Conservation (phyloP, 2,888 invertebrate species). For the Gnatocerus cornutus region DNA sequence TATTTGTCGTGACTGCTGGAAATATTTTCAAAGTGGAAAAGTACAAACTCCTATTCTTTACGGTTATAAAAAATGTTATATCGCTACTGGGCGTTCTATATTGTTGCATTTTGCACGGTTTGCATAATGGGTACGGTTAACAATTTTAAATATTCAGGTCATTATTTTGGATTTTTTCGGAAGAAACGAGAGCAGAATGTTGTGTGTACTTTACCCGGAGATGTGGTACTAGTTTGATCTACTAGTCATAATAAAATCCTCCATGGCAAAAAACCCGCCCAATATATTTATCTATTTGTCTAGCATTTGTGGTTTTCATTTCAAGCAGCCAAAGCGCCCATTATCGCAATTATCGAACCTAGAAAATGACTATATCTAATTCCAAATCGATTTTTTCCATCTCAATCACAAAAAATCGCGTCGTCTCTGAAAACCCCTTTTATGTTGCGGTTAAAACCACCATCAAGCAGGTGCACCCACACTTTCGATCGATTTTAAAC, state of each 20-base stretch:
- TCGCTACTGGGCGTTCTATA: constrained; percentile 55
- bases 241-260: no score
- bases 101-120: constrained; percentile 36
- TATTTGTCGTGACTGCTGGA: constrained; percentile 68
- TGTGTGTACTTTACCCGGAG: background rate
- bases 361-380: constrained; percentile 47
- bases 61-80: constrained; percentile 54
- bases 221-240: background rate
- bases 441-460: constrained; percentile 47
- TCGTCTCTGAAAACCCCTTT: constrained; percentile 35
- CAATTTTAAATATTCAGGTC: constrained; percentile 47
- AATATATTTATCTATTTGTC: constrained; percentile 13
- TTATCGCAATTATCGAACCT: constrained; percentile 41
- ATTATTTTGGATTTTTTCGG: constrained; percentile 25
- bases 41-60: constrained; percentile 61
- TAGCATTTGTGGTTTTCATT: constrained; percentile 15
- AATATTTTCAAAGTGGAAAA: constrained; percentile 65
- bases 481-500: constrained; percentile 48
- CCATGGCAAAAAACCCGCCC: no score
- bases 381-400: constrained; percentile 46
- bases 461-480: constrained; percentile 50
- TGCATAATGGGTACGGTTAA: constrained; percentile 42
- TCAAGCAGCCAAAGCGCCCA: constrained; percentile 15
- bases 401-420: constrained; percentile 25
- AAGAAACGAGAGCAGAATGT: constrained; percentile 15